A percentile compares a stretch with the other conserved stretches of the same genome.
These are phyloP conservation scores for Drosophila rubida DNA, from an alignment of 2,888 invertebrate genomes.

Conservation along the genomic window DNA sequence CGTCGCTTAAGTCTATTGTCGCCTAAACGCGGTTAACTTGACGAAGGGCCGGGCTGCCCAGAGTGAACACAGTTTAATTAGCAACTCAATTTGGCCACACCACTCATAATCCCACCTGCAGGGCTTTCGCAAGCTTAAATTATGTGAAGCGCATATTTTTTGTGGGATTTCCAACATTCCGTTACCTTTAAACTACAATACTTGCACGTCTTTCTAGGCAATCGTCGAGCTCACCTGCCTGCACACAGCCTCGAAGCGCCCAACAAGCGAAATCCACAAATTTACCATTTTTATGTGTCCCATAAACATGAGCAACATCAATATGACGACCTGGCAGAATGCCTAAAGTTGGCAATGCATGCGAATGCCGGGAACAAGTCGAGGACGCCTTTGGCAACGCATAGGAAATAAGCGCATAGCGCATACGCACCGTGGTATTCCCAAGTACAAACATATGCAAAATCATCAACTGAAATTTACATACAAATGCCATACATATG, in stretches of 20 bases:
- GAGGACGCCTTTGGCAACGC: slow-evolving; percentile 31
- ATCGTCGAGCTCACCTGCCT: slow-evolving; percentile 29
- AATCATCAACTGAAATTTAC: slow-evolving; percentile 67
- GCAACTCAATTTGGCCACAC: slow-evolving; percentile 2
- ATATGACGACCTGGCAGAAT: slow-evolving; percentile 19
- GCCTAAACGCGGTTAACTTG: slow-evolving; percentile 60
- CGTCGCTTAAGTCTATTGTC: slow-evolving; percentile 58
- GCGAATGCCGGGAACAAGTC: slow-evolving; percentile 29
- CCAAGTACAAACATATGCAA: slow-evolving; percentile 54
- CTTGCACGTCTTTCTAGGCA: background rate
- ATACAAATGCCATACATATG: slow-evolving; percentile 71
- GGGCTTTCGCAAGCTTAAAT: background rate
- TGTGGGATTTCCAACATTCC: too few species aligned
- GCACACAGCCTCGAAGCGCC: slow-evolving; percentile 28
- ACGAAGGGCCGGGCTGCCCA: slow-evolving; percentile 22
- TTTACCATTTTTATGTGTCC: slow-evolving; percentile 55
- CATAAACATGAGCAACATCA: slow-evolving; percentile 45
- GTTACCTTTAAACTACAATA: too few species aligned
- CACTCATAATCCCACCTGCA: background rate
- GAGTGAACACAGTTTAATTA: slow-evolving; percentile 44
- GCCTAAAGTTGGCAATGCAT: slow-evolving; percentile 33
- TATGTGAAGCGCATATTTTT: background rate
- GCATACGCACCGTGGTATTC: slow-evolving; percentile 44
- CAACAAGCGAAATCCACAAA: slow-evolving; percentile 45
- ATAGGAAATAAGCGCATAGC: slow-evolving; percentile 20